Conservation (phyloP, 1,140 invertebrate genomes). For the Rhopalosiphum maidis region DNA sequence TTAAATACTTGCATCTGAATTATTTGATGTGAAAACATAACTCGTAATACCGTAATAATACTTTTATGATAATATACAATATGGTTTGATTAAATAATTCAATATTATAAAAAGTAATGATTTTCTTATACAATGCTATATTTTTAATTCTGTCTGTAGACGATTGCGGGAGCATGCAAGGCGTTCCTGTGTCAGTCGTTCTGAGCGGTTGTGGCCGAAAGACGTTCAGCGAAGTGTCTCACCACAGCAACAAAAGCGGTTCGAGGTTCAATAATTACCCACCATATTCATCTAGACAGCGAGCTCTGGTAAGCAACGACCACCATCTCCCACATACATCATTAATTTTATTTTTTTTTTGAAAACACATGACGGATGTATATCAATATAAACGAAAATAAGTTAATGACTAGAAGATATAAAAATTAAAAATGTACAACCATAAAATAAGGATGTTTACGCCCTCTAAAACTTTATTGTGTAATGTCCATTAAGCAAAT, state of each 20-base stretch:
- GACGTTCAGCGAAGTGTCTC: constrained; percentile 60
- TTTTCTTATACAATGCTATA: not conserved
- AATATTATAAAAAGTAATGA: not conserved
- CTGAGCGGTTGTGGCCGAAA: constrained; percentile 60
- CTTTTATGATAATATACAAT: not conserved
- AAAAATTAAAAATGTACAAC: not conserved
- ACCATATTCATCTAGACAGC: constrained; percentile 27
- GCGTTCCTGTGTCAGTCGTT: constrained; percentile 60
- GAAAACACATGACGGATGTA: not conserved
- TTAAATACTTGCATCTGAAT: not conserved
- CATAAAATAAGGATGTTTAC: no score
- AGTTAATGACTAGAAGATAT: not conserved
- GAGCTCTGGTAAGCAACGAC: constrained; percentile 31
- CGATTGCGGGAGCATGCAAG: constrained; percentile 55
- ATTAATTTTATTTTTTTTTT: not conserved
- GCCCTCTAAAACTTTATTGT: not conserved
- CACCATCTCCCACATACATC: no score
- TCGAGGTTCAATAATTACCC: constrained; percentile 50
- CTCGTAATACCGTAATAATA: not conserved
- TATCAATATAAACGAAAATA: not conserved
- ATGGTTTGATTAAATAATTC: not conserved
- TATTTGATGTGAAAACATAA: not conserved
- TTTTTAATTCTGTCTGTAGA: not conserved
- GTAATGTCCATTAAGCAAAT: not conserved
- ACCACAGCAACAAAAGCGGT: constrained; percentile 26